phyloP scores from a whole-genome alignment of 1,140 invertebrate species.

The Drosophila novamexicana region DNA sequence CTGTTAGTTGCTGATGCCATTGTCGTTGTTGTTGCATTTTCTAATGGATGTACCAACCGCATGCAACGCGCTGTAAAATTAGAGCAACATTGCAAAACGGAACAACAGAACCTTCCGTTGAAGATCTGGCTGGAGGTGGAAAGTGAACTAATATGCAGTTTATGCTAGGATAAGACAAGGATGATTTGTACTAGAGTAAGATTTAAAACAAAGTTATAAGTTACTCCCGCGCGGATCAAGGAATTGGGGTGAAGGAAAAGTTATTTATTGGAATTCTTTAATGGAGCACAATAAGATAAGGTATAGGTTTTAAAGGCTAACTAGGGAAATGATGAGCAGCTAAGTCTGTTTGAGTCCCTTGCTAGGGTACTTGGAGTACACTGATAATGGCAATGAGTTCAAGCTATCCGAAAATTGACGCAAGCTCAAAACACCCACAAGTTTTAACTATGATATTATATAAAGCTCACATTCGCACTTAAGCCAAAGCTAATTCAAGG shows the following conservation, averaged over 20 bases:
- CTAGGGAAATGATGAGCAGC: no score
- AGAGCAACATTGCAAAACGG: slow-evolving; percentile 47
- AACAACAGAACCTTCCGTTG: slow-evolving; percentile 16
- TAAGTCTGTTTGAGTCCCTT: no score
- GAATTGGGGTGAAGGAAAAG: no score
- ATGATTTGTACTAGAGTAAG: no score
- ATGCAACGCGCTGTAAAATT: slow-evolving; percentile 66
- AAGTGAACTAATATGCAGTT: slow-evolving; percentile 19
- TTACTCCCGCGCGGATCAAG: no score
- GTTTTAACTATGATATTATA: neutral
- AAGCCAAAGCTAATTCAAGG: neutral
- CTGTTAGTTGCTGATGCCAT: slow-evolving; percentile 54
- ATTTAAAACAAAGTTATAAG: no score
- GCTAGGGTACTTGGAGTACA: no score
- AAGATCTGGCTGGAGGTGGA: slow-evolving; percentile 1
- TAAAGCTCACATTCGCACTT: neutral
- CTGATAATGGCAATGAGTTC: no score
- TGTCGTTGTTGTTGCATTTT: slow-evolving; percentile 25
- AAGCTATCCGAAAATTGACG: no score
- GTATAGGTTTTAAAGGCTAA: no score
- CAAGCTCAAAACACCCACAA: neutral
- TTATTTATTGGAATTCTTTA: no score
- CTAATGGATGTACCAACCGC: slow-evolving; percentile 72
- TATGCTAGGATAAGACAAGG: neutral
- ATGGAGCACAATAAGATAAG: no score